phyloP scores from a whole-genome alignment of 2,113 vertebrate genomes.

The Butorides virescens region DNA sequence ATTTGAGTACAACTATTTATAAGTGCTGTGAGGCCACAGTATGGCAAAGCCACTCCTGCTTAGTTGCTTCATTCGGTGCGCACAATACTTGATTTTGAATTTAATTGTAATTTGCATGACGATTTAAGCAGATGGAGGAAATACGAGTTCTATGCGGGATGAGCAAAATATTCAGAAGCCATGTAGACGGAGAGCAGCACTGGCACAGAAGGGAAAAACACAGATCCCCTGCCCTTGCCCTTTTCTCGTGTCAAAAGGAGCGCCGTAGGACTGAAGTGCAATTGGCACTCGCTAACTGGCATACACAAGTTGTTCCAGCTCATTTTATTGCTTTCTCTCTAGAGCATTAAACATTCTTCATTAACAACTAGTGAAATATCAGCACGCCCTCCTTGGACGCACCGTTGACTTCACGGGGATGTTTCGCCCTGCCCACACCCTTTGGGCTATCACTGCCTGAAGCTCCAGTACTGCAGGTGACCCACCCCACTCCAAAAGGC shows the following conservation, averaged over 20 bases:
- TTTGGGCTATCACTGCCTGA: background rate
- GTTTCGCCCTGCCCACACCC: background rate
- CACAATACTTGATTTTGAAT: background rate
- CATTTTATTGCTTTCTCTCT: background rate
- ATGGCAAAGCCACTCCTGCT: background rate
- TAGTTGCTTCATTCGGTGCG: background rate
- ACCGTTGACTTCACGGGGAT: background rate
- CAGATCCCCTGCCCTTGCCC: background rate
- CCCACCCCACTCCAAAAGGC: rapidly evolving
- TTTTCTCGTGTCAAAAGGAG: background rate
- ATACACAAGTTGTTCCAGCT: background rate
- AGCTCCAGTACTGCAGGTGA: background rate
- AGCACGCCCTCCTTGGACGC: rapidly evolving
- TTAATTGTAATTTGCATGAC: background rate
- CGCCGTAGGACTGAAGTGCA: background rate
- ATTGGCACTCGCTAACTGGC: background rate
- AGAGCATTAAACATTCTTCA: background rate
- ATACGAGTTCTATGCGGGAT: background rate
- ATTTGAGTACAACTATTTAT: background rate
- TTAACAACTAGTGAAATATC: background rate
- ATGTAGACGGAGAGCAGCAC: rapidly evolving
- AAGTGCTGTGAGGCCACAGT: background rate
- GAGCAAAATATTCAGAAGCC: background rate
- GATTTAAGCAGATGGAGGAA: background rate
- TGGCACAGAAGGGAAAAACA: background rate